Conservation (phyloP, 2,113 vertebrate genomes). For the Candoia aspera region DNA sequence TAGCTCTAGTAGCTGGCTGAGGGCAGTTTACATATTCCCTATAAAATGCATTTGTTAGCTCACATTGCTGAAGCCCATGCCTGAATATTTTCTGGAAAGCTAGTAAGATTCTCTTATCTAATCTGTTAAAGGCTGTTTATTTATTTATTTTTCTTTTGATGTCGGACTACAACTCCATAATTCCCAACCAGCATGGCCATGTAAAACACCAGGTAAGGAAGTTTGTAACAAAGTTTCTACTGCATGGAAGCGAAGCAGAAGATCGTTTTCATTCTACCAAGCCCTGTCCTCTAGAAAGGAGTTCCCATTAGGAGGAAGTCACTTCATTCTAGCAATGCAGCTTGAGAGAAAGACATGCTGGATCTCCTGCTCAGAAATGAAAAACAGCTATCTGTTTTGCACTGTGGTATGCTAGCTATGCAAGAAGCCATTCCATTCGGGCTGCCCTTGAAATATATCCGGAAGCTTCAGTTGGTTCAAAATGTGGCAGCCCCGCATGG, state of each 20-base stretch:
- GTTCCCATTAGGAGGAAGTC: not conserved
- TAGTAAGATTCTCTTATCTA: not conserved
- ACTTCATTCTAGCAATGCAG: too few relatives aligned
- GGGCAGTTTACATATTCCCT: not conserved
- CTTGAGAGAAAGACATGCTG: not conserved
- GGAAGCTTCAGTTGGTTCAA: too few relatives aligned
- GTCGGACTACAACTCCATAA: not conserved
- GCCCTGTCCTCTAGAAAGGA: not conserved
- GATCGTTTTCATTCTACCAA: not conserved
- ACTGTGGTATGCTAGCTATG: not conserved
- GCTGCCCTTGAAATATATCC: too few relatives aligned
- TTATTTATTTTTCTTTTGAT: not conserved
- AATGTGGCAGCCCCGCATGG: too few relatives aligned
- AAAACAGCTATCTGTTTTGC: not conserved
- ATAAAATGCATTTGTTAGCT: too few relatives aligned
- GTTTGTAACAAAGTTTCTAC: not conserved
- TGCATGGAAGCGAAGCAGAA: not conserved
- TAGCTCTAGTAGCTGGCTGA: not conserved
- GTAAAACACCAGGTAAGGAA: not conserved
- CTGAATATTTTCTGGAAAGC: not conserved
- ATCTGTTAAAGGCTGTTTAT: not conserved
- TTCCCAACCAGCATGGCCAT: not conserved
- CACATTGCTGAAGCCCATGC: not conserved
- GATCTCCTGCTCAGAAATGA: not conserved
- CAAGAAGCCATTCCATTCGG: not conserved